Evolutionary conservation across 2,797 vertebrate species (phyloP).

Genomic region (Anguilla obscura): DNA sequence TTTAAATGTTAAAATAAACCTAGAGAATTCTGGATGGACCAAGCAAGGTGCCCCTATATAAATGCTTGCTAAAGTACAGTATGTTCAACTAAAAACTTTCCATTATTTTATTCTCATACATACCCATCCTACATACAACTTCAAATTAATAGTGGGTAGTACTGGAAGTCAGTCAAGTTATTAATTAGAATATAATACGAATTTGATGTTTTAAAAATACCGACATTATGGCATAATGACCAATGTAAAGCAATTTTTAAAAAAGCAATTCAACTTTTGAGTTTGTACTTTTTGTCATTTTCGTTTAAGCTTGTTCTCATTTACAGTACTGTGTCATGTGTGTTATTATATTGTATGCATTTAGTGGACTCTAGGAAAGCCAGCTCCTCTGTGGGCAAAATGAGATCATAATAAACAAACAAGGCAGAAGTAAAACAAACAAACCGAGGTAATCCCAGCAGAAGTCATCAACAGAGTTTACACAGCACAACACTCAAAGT

Average conservation of each 20-base stretch:
- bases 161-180: neutral
- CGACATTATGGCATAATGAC: neutral
- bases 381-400: neutral
- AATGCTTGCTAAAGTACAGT: neutral
- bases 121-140: neutral
- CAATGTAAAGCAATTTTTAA: neutral
- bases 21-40: neutral
- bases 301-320: neutral
- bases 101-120: neutral
- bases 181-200: neutral
- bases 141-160: no score
- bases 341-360: neutral
- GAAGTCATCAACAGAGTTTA: neutral
- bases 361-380: conserved; percentile 15
- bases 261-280: neutral
- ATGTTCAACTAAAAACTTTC: neutral
- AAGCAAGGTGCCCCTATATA: neutral
- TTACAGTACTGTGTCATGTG: neutral
- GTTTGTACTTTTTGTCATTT: neutral
- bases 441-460: neutral
- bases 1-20: neutral
- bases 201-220: neutral
- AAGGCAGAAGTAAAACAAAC: neutral
- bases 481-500: neutral
- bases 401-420: neutral